Conservation (phyloP, 2,888 invertebrate species). For the Melanchra persicariae region DNA sequence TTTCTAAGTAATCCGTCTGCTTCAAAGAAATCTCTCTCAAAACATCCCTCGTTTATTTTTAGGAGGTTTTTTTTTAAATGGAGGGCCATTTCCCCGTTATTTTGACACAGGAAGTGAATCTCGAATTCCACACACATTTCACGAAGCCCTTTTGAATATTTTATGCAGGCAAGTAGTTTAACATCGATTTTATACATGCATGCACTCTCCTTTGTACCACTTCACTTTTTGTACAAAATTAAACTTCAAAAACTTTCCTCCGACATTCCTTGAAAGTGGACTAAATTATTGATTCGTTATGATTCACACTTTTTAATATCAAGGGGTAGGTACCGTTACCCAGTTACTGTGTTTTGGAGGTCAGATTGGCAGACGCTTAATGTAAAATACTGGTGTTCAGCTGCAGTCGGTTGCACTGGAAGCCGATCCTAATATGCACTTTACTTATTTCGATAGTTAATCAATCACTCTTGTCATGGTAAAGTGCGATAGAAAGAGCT, state of each 20-base stretch:
- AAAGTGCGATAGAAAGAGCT: conserved; percentile 7
- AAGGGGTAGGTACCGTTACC: not conserved
- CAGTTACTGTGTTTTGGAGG: too few species aligned
- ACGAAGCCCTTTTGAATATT: conserved; percentile 24
- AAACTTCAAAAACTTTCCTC: conserved; percentile 13
- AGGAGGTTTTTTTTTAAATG: too few species aligned
- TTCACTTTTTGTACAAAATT: not conserved
- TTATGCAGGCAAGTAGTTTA: conserved; percentile 7
- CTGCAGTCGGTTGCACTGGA: too few species aligned
- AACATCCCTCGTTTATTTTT: not conserved
- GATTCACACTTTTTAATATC: conserved; percentile 1
- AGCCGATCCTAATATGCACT: too few species aligned
- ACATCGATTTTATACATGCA: conserved; percentile 13
- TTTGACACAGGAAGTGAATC: conserved; percentile 16
- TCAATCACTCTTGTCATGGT: not conserved
- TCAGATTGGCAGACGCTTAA: too few species aligned
- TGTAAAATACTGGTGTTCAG: too few species aligned
- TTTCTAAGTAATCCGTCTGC: not conserved
- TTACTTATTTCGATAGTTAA: not conserved
- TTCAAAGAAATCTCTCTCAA: conserved; percentile 18
- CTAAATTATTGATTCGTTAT: conserved; percentile 10
- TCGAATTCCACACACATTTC: not conserved
- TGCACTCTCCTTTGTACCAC: not conserved
- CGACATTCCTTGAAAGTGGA: conserved; percentile 1
- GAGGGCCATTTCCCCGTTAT: not conserved